phyloP scores from a whole-genome alignment of 1,140 invertebrate species.

The Lerema accius region DNA sequence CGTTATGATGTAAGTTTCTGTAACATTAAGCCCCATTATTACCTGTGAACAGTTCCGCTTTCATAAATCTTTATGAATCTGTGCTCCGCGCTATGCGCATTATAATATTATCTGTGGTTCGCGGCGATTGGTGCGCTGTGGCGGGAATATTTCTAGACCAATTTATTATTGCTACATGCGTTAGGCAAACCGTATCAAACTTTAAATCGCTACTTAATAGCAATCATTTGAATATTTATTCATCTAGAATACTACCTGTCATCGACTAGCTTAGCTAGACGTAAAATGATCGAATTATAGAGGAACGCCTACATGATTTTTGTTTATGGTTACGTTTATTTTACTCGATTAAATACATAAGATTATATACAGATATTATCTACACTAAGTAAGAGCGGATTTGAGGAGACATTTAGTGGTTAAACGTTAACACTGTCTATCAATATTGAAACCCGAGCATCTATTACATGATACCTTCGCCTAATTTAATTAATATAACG shows the following conservation, averaged over 20 bases:
- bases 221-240: not conserved
- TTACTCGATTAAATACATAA: too few species aligned
- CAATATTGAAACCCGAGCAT: too few species aligned
- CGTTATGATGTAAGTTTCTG: conserved; percentile 33
- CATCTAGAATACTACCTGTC: not conserved
- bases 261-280: too few species aligned
- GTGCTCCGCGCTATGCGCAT: conserved; percentile 21
- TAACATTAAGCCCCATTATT: conserved; percentile 31
- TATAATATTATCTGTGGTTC: conserved; percentile 22
- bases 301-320: too few species aligned
- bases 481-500: too few species aligned
- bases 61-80: conserved; percentile 35
- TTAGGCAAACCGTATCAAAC: conserved; percentile 27
- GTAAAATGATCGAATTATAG: too few species aligned
- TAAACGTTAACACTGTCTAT: not conserved
- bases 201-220: conserved; percentile 3
- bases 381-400: too few species aligned
- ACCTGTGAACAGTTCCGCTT: conserved; percentile 34
- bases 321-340: too few species aligned
- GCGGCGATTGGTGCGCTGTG: conserved; percentile 24
- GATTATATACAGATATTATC: too few species aligned
- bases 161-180: conserved; percentile 26
- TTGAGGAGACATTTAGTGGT: not conserved
- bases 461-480: too few species aligned
- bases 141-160: conserved; percentile 23